phyloP scores from a whole-genome alignment of 2,113 vertebrate species.

The Sander lucioperca region DNA sequence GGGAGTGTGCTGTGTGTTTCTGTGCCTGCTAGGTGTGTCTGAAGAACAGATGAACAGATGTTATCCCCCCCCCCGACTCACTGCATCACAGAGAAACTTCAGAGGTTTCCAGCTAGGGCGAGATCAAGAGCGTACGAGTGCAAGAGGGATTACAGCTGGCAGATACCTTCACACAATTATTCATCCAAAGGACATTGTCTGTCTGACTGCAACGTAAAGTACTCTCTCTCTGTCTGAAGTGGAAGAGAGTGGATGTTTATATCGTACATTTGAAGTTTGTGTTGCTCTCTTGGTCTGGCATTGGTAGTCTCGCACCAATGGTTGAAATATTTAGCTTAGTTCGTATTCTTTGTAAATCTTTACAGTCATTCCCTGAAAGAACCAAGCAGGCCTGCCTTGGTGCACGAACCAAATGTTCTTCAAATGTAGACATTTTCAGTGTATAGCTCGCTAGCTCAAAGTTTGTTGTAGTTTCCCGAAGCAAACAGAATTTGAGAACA shows the following conservation, averaged over 20 bases:
- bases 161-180: neutral
- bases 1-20: slow-evolving; percentile 24
- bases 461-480: no score
- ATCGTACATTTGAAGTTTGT: neutral
- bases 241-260: neutral
- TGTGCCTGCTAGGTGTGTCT: slow-evolving; percentile 32
- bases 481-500: no score
- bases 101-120: neutral
- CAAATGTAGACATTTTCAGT: no score
- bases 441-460: no score
- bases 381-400: no score
- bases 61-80: slow-evolving; percentile 5
- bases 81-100: slow-evolving; percentile 39
- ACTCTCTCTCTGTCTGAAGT: neutral
- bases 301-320: no score
- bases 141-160: neutral
- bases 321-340: no score
- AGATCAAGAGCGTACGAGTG: slow-evolving; percentile 18
- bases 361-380: no score
- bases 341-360: no score
- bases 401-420: no score
- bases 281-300: neutral
- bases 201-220: neutral
- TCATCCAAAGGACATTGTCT: neutral
- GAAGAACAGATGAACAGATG: slow-evolving; percentile 38